phyloP scores from a whole-genome alignment of 2,113 vertebrate genomes.

The Brachirus orientalis region DNA sequence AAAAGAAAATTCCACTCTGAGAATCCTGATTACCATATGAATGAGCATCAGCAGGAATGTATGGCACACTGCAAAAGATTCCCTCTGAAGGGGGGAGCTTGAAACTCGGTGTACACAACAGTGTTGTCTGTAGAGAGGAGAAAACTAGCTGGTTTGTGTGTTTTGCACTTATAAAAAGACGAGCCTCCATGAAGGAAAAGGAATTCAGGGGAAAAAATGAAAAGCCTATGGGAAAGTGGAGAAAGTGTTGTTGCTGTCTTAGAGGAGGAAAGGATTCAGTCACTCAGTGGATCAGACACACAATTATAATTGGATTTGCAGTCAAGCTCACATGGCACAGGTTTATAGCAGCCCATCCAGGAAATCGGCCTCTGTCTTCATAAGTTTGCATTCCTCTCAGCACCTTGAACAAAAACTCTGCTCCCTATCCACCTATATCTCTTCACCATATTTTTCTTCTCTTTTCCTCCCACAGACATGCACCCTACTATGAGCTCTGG shows the following conservation, averaged over 20 bases:
- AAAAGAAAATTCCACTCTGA: constrained; percentile 68
- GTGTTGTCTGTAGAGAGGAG: constrained; percentile 60
- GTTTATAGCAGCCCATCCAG: constrained; percentile 44
- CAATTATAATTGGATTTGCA: constrained; percentile 47
- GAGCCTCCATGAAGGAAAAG: constrained; percentile 36
- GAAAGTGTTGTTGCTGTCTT: constrained; percentile 49
- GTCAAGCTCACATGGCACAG: constrained; percentile 42
- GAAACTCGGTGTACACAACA: constrained; percentile 58
- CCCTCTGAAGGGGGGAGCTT: constrained; percentile 24
- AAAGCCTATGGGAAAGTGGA: constrained; percentile 65
- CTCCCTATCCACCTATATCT: no score
- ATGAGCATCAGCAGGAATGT: constrained; percentile 69
- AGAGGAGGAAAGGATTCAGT: constrained; percentile 21
- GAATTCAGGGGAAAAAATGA: constrained; percentile 47
- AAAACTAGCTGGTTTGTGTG: constrained; percentile 60
- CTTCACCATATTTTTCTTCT: constrained; percentile 1
- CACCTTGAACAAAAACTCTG: constrained; percentile 24
- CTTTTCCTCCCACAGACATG: constrained; percentile 39
- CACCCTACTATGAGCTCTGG: constrained; percentile 36
- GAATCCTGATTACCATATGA: constrained; percentile 73
- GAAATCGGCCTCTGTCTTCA: constrained; percentile 33
- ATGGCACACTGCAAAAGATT: constrained; percentile 68
- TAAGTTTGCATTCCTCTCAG: constrained; percentile 47
- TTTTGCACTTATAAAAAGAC: constrained; percentile 58
- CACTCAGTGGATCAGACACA: constrained; percentile 42